Percentiles rank a stretch among this genome's conserved stretches.
These are phyloP conservation scores for Callimorpha dominula DNA, from an alignment of 2,888 invertebrate species.

Conservation along the genomic window DNA sequence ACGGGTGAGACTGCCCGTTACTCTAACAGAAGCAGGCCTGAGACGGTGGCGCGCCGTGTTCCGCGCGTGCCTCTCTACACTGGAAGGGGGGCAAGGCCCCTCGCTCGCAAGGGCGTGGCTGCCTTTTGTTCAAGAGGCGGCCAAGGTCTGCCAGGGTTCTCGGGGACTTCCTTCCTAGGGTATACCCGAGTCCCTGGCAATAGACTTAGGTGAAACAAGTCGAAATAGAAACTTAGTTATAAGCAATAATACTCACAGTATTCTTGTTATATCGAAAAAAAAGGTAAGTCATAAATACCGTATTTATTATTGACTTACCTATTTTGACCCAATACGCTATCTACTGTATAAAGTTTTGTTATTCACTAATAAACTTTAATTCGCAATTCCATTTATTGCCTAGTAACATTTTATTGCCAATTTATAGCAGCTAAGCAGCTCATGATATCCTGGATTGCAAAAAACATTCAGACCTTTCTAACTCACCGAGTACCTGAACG, in stretches of 20 bases:
- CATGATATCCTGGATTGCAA: slow-evolving; percentile 22
- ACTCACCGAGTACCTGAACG: background rate
- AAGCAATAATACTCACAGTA: background rate
- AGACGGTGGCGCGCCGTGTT: no score
- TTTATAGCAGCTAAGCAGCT: slow-evolving; percentile 16
- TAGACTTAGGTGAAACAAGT: background rate
- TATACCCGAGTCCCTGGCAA: no score
- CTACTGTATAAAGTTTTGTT: background rate
- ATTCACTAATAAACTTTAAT: slow-evolving; percentile 15
- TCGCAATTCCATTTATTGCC: slow-evolving; percentile 11
- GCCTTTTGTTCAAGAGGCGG: no score
- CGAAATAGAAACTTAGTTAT: background rate
- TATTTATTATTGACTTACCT: background rate
- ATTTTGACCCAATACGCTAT: no score
- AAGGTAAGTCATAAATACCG: no score
- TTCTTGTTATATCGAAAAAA: background rate
- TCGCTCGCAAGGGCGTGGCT: no score
- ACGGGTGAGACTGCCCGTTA: no score
- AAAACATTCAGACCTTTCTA: slow-evolving; percentile 22
- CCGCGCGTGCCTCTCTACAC: no score
- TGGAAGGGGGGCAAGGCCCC: no score
- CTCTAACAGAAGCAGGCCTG: no score
- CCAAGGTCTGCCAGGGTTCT: no score
- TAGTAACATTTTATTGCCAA: slow-evolving; percentile 24
- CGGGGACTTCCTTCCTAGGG: no score